Evolutionary conservation across 2,113 vertebrate genomes (phyloP).

Genomic region (Oreotrochilus melanogaster): DNA sequence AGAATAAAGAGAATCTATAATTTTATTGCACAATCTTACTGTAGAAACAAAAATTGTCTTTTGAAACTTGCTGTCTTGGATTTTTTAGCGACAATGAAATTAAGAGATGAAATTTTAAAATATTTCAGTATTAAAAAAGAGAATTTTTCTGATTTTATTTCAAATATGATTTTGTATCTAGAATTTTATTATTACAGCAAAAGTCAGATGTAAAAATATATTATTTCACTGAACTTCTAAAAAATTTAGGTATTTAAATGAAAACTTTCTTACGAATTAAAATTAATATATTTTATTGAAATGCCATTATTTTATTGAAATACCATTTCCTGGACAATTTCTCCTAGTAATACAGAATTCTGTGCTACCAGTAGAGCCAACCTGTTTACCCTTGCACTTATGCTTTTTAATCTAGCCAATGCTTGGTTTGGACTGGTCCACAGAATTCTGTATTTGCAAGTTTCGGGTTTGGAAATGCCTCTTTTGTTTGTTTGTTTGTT

Average conservation of each 20-base stretch:
- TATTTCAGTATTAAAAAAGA: neutral
- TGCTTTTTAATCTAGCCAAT: neutral
- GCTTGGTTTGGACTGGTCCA: neutral
- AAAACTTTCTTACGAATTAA: neutral
- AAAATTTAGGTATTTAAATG: neutral
- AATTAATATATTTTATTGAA: neutral
- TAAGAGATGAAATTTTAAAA: neutral
- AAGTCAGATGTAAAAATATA: neutral
- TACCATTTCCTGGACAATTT: neutral
- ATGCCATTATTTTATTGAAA: neutral
- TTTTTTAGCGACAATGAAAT: neutral
- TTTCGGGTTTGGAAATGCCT: neutral
- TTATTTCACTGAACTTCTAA: neutral
- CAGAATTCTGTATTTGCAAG: neutral
- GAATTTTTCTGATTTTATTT: neutral
- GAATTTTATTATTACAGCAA: neutral
- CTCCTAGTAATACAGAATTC: neutral
- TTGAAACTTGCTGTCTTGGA: neutral
- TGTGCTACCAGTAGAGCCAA: neutral
- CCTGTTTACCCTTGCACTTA: neutral
- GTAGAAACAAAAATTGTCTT: neutral
- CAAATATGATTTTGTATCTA: neutral
- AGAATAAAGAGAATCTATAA: neutral
- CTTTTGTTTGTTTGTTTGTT: too few species aligned
- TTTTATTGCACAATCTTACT: neutral